Evolutionary conservation across 2,888 invertebrate species (phyloP).

Genomic region (Stratiomys singularior): DNA sequence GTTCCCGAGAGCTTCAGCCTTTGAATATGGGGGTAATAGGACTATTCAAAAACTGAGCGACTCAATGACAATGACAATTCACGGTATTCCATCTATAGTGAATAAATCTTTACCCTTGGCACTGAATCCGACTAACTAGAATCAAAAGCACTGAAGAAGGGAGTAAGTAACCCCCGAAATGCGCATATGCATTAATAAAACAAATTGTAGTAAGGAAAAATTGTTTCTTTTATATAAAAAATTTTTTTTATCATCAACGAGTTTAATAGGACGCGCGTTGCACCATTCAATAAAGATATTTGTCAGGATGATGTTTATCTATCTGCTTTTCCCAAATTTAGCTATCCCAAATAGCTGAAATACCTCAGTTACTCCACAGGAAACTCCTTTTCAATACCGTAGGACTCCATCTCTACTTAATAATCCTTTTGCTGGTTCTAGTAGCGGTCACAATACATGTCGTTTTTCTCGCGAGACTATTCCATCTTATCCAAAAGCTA

Average conservation of each 20-base stretch:
- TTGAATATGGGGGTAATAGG: slow-evolving; percentile 54
- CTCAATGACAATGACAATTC: slow-evolving; percentile 48
- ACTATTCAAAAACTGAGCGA: slow-evolving; percentile 55
- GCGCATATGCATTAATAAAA: too few relatives aligned
- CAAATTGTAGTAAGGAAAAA: too few relatives aligned
- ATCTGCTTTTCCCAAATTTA: not conserved
- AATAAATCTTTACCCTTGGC: too few relatives aligned
- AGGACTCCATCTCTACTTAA: not conserved
- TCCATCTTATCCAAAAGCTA: slow-evolving; percentile 14
- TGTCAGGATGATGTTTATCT: slow-evolving; percentile 15
- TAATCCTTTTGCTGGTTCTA: not conserved
- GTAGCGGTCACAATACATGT: not conserved
- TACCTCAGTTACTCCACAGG: not conserved
- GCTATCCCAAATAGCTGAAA: not conserved
- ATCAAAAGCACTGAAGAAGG: not conserved
- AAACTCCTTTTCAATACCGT: not conserved
- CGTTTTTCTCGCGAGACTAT: not conserved
- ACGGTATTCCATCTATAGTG: too few relatives aligned
- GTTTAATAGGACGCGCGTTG: slow-evolving; percentile 41
- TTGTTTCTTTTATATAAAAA: too few relatives aligned
- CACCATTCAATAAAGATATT: slow-evolving; percentile 15
- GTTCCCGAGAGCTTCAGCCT: slow-evolving; percentile 52
- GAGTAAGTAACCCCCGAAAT: too few relatives aligned
- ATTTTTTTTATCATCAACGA: not conserved
- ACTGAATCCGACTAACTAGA: slow-evolving; percentile 19